Conservation (phyloP, 2,113 vertebrate species). For the Campylomormyrus tamandua region DNA sequence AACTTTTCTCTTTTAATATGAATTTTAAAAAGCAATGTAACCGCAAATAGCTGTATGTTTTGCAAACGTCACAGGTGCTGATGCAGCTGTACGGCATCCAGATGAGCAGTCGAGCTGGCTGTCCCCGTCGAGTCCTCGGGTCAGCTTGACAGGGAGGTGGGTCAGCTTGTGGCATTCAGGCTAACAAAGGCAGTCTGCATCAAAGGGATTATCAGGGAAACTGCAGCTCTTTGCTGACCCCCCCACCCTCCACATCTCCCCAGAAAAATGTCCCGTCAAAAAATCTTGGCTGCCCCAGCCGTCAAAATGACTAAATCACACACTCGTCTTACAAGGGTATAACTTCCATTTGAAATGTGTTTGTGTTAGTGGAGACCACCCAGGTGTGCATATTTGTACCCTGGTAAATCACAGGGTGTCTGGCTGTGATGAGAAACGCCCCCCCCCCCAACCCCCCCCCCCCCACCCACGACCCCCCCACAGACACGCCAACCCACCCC, state of each 20-base stretch:
- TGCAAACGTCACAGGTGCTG: not conserved
- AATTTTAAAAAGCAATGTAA: not conserved
- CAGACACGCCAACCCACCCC: too few species aligned
- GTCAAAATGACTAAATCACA: not conserved
- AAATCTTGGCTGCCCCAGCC: not conserved
- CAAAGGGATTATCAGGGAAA: not conserved
- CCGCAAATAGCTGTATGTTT: not conserved
- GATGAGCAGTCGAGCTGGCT: not conserved
- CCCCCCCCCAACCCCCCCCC: too few species aligned
- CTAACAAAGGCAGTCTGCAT: not conserved
- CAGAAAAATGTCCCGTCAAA: not conserved
- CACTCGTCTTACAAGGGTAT: not conserved
- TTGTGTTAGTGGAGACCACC: not conserved
- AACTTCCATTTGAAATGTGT: not conserved
- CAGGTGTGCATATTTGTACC: constrained; percentile 8
- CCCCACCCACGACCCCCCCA: too few species aligned
- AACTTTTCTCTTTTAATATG: not conserved
- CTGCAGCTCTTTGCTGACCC: not conserved
- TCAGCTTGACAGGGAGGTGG: not conserved
- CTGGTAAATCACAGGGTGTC: constrained; percentile 12
- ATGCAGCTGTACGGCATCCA: not conserved
- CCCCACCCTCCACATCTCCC: not conserved
- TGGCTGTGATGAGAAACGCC: not conserved
- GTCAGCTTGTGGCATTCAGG: not conserved
- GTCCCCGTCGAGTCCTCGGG: not conserved